Conservation (phyloP, 1,140 invertebrate genomes). For the Aphis craccivora region DNA sequence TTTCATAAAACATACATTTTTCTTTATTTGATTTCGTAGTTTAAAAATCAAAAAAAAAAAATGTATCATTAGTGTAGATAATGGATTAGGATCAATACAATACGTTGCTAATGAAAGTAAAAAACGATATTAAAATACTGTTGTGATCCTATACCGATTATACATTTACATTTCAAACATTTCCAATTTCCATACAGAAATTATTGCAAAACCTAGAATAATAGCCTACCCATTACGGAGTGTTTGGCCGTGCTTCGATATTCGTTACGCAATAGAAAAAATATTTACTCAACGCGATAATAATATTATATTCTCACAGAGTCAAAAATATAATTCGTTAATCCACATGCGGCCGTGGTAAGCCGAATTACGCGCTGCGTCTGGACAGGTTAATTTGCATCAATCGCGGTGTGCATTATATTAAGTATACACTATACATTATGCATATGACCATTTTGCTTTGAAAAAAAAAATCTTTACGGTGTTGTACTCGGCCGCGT, state of each 20-base stretch:
- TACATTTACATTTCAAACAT: background rate
- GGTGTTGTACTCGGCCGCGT: background rate
- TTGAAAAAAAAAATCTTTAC: background rate
- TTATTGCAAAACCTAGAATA: background rate
- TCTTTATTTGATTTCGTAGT: background rate
- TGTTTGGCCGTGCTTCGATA: background rate
- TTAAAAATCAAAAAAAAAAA: background rate
- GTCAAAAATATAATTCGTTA: background rate
- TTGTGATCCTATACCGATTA: background rate
- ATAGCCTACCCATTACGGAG: background rate
- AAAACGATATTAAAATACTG: background rate
- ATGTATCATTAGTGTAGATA: background rate
- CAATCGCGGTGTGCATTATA: background rate
- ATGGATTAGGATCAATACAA: too few relatives aligned
- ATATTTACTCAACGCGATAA: background rate
- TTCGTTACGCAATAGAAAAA: background rate
- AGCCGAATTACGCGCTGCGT: background rate
- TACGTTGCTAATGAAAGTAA: background rate
- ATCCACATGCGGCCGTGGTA: background rate
- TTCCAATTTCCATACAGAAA: background rate
- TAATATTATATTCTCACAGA: background rate
- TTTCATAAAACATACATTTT: background rate
- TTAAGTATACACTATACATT: too few relatives aligned
- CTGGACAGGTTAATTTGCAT: constrained; percentile 33
- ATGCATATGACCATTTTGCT: background rate